Evolutionary conservation across 1,140 invertebrate genomes (phyloP).

Genomic region (Drosophila parvula): DNA sequence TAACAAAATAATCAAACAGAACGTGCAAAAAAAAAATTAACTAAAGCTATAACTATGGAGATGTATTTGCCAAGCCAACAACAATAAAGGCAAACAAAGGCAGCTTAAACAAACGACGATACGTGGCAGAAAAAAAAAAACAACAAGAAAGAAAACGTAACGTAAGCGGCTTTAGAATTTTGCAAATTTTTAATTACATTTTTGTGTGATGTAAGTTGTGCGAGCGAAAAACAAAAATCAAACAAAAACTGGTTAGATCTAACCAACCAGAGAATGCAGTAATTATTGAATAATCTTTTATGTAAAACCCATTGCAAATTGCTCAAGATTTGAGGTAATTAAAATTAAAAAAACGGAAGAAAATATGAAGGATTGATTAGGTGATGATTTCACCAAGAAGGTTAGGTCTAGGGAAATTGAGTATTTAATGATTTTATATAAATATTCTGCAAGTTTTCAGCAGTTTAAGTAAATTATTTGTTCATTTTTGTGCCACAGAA

Average conservation of each 20-base stretch:
- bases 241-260: slow-evolving; percentile 17
- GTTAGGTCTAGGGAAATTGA: background rate
- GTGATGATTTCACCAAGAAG: background rate
- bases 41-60: slow-evolving; percentile 12
- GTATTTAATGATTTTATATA: background rate
- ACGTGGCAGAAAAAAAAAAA: slow-evolving; percentile 24
- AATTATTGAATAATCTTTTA: slow-evolving; percentile 39
- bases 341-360: slow-evolving; percentile 1
- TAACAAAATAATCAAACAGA: slow-evolving; percentile 53
- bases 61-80: slow-evolving; percentile 8
- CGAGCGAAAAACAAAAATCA: background rate
- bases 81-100: slow-evolving; percentile 37
- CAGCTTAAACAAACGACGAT: slow-evolving; percentile 19
- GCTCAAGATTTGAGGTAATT: background rate
- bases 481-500: background rate
- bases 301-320: slow-evolving; percentile 8
- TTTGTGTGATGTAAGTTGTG: slow-evolving; percentile 72
- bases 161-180: slow-evolving; percentile 55
- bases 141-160: slow-evolving; percentile 27
- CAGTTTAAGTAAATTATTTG: background rate
- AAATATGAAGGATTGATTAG: background rate
- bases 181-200: slow-evolving; percentile 62
- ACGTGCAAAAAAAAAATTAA: slow-evolving; percentile 44
- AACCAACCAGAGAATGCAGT: slow-evolving; percentile 1
- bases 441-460: too few relatives aligned